These are phyloP conservation scores for Leucophenga montana DNA, from an alignment of 2,888 invertebrate genomes.

Conservation along the genomic window DNA sequence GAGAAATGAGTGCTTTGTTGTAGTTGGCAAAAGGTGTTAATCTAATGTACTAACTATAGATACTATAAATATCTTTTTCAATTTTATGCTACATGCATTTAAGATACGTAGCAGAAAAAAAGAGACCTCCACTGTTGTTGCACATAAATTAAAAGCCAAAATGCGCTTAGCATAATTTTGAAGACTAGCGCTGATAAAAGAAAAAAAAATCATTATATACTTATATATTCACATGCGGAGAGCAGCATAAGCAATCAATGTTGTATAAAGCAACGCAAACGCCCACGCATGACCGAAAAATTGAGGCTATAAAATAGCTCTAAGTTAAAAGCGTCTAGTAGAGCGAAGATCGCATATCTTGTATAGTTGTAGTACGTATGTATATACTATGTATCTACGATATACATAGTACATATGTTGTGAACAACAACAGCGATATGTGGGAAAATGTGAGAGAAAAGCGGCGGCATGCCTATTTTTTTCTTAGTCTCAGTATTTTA, in stretches of 20 bases:
- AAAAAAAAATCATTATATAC: neutral
- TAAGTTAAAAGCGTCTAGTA: slow-evolving; percentile 26
- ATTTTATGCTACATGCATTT: slow-evolving; percentile 24
- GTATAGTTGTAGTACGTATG: slow-evolving; percentile 36
- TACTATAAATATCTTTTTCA: slow-evolving; percentile 16
- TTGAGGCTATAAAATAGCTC: slow-evolving; percentile 31
- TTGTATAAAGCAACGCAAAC: slow-evolving; percentile 3
- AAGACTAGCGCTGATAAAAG: slow-evolving; percentile 6
- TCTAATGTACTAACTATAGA: neutral
- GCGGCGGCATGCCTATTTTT: neutral
- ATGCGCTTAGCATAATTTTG: slow-evolving; percentile 17
- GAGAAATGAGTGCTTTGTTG: neutral
- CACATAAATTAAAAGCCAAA: slow-evolving; percentile 19
- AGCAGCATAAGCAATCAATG: neutral
- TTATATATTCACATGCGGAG: neutral
- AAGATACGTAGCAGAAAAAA: neutral
- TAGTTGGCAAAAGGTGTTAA: slow-evolving; percentile 11
- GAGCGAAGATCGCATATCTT: slow-evolving; percentile 18
- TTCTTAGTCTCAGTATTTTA: neutral
- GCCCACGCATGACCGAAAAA: slow-evolving; percentile 36
- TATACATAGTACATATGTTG: slow-evolving; percentile 41
- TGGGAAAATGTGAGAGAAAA: too few species aligned
- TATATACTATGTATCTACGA: slow-evolving; percentile 33
- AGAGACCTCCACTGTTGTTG: slow-evolving; percentile 29
- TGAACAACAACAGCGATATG: slow-evolving; percentile 4